These are phyloP conservation scores for Cochlearius cochlearius DNA, from an alignment of 2,113 vertebrate genomes.

Conservation along the genomic window DNA sequence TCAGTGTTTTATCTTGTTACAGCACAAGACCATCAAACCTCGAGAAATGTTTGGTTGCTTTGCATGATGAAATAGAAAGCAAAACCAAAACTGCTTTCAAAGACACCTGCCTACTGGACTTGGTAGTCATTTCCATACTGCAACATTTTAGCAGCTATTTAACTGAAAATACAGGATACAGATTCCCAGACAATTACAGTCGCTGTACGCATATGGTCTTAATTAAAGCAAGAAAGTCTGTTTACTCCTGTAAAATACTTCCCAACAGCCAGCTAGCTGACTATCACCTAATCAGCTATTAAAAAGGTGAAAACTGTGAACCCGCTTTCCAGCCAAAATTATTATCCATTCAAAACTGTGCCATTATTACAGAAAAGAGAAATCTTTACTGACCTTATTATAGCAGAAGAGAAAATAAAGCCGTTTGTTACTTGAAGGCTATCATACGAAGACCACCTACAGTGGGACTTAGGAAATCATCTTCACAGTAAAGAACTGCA, in stretches of 20 bases:
- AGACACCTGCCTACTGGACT: neutral
- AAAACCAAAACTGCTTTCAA: neutral
- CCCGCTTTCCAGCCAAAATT: neutral
- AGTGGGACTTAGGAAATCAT: neutral
- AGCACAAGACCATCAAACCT: neutral
- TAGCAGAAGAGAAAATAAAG: neutral
- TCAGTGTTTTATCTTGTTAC: neutral
- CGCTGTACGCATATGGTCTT: neutral
- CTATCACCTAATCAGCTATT: neutral
- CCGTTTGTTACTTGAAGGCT: neutral
- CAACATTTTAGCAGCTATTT: neutral
- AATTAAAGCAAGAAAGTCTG: slow-evolving; percentile 6
- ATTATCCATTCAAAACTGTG: neutral
- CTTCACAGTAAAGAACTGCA: neutral
- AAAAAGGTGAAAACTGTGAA: neutral
- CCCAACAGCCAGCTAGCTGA: neutral
- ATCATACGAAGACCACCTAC: neutral
- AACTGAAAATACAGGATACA: neutral
- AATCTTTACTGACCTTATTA: neutral
- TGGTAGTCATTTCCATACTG: neutral
- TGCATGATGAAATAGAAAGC: neutral
- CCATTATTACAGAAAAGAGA: neutral
- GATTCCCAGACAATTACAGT: neutral
- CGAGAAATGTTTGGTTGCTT: neutral
- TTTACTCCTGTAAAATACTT: neutral